A percentile compares a stretch with the other conserved stretches of the same genome.
Conservation (phyloP, 1,140 invertebrate species). For the Venturia canescens region DNA sequence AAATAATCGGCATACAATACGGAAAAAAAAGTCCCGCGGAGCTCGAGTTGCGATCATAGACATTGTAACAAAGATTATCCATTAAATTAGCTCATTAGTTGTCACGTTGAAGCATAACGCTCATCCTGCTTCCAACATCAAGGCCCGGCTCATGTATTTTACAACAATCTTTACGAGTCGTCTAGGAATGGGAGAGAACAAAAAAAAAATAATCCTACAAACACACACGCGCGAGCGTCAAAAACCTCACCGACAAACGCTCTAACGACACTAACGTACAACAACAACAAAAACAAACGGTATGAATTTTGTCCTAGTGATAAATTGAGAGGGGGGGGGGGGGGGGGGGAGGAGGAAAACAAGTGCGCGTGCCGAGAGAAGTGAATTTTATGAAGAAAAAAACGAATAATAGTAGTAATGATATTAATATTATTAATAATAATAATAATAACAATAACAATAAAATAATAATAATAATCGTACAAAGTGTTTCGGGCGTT, state of each 20-base stretch:
- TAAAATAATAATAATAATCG: slow-evolving; percentile 60
- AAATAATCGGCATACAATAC: background rate
- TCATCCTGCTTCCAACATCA: slow-evolving; percentile 30
- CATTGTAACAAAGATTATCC: slow-evolving; percentile 63
- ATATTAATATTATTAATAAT: no score
- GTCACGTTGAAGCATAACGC: slow-evolving; percentile 65
- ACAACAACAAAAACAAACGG: slow-evolving; percentile 45
- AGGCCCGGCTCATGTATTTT: slow-evolving; percentile 64
- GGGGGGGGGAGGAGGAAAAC: slow-evolving; percentile 57
- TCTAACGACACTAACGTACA: slow-evolving; percentile 55
- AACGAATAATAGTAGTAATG: no score
- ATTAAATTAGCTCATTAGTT: slow-evolving; percentile 63
- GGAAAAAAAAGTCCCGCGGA: slow-evolving; percentile 61
- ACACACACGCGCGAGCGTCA: slow-evolving; percentile 6
- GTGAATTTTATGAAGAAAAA: slow-evolving; percentile 56
- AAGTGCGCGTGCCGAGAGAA: slow-evolving; percentile 58
- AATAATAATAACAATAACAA: no score
- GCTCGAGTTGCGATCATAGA: slow-evolving; percentile 61
- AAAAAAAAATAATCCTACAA: slow-evolving; percentile 39
- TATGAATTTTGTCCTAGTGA: slow-evolving; percentile 64
- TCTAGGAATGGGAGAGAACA: slow-evolving; percentile 40
- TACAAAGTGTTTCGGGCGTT: slow-evolving; percentile 68
- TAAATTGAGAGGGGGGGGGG: slow-evolving; percentile 57
- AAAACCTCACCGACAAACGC: slow-evolving; percentile 63
- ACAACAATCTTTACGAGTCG: slow-evolving; percentile 66